Percentiles rank a stretch among this genome's conserved stretches.
Conservation (phyloP, 1,140 invertebrate species). For the Drosophila athabasca region DNA sequence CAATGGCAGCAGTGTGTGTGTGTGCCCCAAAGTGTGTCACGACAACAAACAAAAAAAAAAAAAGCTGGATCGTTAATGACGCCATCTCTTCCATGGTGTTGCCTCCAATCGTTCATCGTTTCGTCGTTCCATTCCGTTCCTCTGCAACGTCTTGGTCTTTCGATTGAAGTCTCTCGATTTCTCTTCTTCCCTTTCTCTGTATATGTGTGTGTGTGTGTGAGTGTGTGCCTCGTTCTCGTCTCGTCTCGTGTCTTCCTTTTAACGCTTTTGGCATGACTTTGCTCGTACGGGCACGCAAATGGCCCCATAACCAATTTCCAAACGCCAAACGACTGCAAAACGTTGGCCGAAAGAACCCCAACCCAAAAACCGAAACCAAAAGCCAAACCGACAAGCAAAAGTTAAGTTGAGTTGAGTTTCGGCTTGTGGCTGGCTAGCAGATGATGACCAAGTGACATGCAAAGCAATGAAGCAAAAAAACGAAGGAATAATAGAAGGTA, state of each 20-base stretch:
- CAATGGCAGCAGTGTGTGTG: too few species aligned
- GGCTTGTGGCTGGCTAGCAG: constrained; percentile 35
- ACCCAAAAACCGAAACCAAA: constrained; percentile 42
- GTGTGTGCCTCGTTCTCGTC: constrained; percentile 41
- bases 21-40: constrained; percentile 46
- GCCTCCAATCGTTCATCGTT: constrained; percentile 6
- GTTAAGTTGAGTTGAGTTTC: not conserved
- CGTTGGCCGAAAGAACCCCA: constrained; percentile 7
- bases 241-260: constrained; percentile 48
- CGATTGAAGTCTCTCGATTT: constrained; percentile 1
- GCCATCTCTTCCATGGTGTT: constrained; percentile 33
- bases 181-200: constrained; percentile 11
- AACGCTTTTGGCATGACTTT: constrained; percentile 48
- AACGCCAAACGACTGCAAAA: constrained; percentile 27
- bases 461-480: constrained; percentile 42
- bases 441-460: constrained; percentile 77
- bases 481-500: constrained; percentile 22
- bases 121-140: constrained; percentile 22
- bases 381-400: not conserved
- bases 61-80: constrained; percentile 52
- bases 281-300: constrained; percentile 15
- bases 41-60: constrained; percentile 44
- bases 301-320: constrained; percentile 63
- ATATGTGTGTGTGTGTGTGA: constrained; percentile 8
- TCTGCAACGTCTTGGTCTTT: constrained; percentile 22